Conservation (phyloP, 1,140 invertebrate species). For the Brachionus rubens region DNA sequence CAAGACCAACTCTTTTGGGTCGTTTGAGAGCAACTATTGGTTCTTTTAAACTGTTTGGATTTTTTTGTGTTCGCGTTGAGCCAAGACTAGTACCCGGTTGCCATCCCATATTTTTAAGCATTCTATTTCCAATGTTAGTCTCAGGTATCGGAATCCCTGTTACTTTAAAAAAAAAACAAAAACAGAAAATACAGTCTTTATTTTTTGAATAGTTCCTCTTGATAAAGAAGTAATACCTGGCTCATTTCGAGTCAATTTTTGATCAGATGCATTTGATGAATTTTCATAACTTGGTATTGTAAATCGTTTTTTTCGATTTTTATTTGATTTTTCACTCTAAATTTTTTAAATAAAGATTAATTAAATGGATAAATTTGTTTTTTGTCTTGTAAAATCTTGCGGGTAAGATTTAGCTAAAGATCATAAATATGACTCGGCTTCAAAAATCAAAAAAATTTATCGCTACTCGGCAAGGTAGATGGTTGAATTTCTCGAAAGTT, state of each 20-base stretch:
- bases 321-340: background rate
- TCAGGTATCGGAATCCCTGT: conserved; percentile 52
- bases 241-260: background rate
- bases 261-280: background rate
- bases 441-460: background rate
- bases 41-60: conserved; percentile 51
- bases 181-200: background rate
- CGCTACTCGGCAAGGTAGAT: too few species aligned
- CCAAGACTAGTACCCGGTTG: conserved; percentile 56
- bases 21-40: conserved; percentile 50
- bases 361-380: too few species aligned
- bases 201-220: background rate
- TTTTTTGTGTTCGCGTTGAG: conserved; percentile 48
- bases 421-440: too few species aligned
- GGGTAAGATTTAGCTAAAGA: too few species aligned
- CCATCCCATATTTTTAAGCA: conserved; percentile 58
- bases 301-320: background rate
- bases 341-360: too few species aligned
- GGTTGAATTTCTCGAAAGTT: too few species aligned
- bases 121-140: conserved; percentile 54
- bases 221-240: background rate
- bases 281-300: background rate
- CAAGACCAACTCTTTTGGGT: conserved; percentile 51
- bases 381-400: too few species aligned
- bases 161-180: background rate